Conservation (phyloP, 2,113 vertebrate species). For the Rhinolophus sinicus region DNA sequence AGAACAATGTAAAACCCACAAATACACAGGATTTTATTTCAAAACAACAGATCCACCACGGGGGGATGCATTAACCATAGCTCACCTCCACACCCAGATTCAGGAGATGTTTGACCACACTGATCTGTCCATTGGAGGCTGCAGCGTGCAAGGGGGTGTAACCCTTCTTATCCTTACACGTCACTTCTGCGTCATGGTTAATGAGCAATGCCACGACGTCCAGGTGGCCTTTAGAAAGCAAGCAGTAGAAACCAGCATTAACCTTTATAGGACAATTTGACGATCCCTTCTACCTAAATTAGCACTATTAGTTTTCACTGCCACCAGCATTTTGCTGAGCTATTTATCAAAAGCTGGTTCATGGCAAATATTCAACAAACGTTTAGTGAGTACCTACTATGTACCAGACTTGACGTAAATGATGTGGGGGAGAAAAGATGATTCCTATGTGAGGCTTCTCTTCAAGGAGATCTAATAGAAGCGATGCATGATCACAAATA, state of each 20-base stretch:
- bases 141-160: conserved; percentile 97
- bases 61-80: fast-evolving
- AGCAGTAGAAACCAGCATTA: conserved; percentile 27
- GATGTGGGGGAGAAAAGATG: neutral
- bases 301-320: neutral
- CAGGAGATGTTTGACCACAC: conserved; percentile 95
- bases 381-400: neutral
- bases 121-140: conserved; percentile 95
- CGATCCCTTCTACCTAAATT: neutral
- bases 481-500: neutral
- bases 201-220: conserved; percentile 95
- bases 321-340: neutral
- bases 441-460: neutral
- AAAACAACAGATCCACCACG: neutral
- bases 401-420: neutral
- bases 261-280: neutral
- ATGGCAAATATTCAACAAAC: neutral
- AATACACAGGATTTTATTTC: neutral
- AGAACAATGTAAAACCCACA: neutral
- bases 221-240: conserved; percentile 91
- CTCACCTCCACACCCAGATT: conserved; percentile 95
- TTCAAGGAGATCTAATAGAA: neutral
- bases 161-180: conserved; percentile 97
- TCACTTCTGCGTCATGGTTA: conserved; percentile 95
- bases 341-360: neutral